Evolutionary conservation across 2,113 vertebrate species (phyloP).

Genomic region (Rhinopomastus cyanomelas): DNA sequence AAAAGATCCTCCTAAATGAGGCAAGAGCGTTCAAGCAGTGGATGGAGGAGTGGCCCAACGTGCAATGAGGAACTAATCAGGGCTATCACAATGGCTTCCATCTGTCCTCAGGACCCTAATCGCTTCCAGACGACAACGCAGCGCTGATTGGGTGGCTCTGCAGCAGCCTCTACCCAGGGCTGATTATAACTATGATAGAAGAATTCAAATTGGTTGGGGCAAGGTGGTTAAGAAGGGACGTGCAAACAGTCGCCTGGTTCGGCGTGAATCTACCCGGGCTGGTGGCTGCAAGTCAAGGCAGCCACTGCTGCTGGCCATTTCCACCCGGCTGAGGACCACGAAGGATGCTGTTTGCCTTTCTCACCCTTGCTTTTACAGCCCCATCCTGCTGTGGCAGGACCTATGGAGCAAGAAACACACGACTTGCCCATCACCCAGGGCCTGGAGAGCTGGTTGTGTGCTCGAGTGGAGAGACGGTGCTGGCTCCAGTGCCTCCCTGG

Average conservation of each 20-base stretch:
- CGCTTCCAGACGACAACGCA: conserved; percentile 80
- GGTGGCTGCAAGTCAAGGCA: neutral
- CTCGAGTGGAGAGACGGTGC: neutral
- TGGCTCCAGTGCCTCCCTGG: neutral
- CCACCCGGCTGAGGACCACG: neutral
- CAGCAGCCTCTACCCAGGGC: conserved; percentile 48
- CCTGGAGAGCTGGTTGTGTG: neutral
- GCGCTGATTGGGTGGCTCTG: conserved; percentile 62
- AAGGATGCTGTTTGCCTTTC: neutral
- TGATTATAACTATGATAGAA: conserved; percentile 39
- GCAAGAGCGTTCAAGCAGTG: conserved; percentile 66
- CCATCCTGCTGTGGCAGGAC: neutral
- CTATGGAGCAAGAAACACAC: neutral
- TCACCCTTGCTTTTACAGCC: neutral
- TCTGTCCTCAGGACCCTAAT: conserved; percentile 80
- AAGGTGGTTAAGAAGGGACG: conserved; percentile 24
- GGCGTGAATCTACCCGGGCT: neutral
- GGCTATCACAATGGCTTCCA: conserved; percentile 86
- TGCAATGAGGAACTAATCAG: conserved; percentile 87
- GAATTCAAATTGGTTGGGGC: conserved; percentile 22
- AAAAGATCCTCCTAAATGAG: conserved; percentile 53
- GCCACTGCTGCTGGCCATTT: conserved; percentile 1
- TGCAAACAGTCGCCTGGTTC: neutral
- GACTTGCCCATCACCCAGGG: neutral
- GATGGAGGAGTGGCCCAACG: conserved; percentile 72